Evolutionary conservation across 2,113 vertebrate species (phyloP), one percentile per base, ranked within the genome.

Genomic region (Cnemophilus loriae): DNA sequence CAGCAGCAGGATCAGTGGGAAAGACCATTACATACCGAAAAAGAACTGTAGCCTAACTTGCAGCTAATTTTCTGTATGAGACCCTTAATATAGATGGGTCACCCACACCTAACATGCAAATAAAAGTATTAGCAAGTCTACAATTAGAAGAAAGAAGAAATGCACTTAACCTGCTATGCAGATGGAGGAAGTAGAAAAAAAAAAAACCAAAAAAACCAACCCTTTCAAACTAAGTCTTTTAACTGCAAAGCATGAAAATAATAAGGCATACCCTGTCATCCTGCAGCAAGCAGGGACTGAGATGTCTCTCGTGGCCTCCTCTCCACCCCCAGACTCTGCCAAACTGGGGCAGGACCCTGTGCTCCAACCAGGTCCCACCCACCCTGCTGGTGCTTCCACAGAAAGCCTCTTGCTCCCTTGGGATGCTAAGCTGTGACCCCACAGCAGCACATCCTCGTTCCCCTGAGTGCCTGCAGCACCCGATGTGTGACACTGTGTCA

Each of bases 401-500:
- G 8, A 41, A 33, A 56, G 37, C 28, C 4, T 7, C 37, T 26
- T 55, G 8, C 11, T 76, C 6, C 20, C 8, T 15, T 5, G 16
- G 41, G 27, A 39, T 32, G 67, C 44, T 20, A 23, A 56, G 14
- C 42, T 39, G 49, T 10, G 71, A 60, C 35, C 16, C 21, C 57
- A 9, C 20, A 39, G 27, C 60, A 91, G 27, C 60, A 91, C 16
- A n/a, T 23, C 22, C 44, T 35, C 22, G 41, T 24, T 67, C 47
- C 26, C 33, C 32, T 1, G 9, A 32, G 28, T n/a, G 35, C 75
- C 79, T 14, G 47, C 52, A 49, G 55, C 39, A 46, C 4, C 19
- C 2, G 0, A 3, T 1, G 17, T 14, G 8, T 2, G 19, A 56
- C 61, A 30, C n/a, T 12, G 15, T 4, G 46, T 23, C 49, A 32